phyloP scores from a whole-genome alignment of 2,888 invertebrate species.

The Idaea dimidiata region DNA sequence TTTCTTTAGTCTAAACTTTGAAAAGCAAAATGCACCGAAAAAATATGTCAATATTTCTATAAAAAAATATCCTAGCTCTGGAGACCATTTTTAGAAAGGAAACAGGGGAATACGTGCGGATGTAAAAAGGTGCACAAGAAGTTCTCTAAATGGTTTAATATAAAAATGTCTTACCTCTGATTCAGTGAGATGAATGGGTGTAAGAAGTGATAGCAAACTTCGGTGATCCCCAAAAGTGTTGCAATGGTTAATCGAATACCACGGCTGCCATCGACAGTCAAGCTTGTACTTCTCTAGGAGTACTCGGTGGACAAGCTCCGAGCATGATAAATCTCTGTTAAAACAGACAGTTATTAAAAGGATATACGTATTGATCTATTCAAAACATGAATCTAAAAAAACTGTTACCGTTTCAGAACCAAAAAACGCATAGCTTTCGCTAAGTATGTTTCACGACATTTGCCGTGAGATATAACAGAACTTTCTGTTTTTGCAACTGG shows the following conservation, averaged over 20 bases:
- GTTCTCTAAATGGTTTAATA: no score
- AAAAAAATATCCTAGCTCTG: no score
- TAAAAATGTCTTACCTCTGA: slow-evolving; percentile 53
- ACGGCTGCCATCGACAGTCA: slow-evolving; percentile 59
- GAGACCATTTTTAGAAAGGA: no score
- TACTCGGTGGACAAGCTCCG: slow-evolving; percentile 61
- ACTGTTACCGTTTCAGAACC: slow-evolving; percentile 53
- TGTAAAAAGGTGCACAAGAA: no score
- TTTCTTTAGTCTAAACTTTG: no score
- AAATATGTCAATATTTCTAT: no score
- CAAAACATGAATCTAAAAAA: not conserved
- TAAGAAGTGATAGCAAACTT: slow-evolving; percentile 57
- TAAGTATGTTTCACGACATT: slow-evolving; percentile 54
- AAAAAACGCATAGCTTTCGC: slow-evolving; percentile 60
- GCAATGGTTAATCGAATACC: slow-evolving; percentile 64
- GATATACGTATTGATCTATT: slow-evolving; percentile 4
- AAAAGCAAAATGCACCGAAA: no score
- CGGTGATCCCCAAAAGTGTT: slow-evolving; percentile 66
- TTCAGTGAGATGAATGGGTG: slow-evolving; percentile 59
- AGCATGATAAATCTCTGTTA: slow-evolving; percentile 58
- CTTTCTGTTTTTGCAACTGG: slow-evolving; percentile 42
- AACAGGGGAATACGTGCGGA: no score
- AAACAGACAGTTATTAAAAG: not conserved
- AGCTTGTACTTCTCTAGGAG: slow-evolving; percentile 54
- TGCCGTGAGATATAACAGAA: slow-evolving; percentile 44